These are phyloP conservation scores for Branchinecta sandiegonensis DNA, from an alignment of 2,888 invertebrate genomes.

Conservation along the genomic window DNA sequence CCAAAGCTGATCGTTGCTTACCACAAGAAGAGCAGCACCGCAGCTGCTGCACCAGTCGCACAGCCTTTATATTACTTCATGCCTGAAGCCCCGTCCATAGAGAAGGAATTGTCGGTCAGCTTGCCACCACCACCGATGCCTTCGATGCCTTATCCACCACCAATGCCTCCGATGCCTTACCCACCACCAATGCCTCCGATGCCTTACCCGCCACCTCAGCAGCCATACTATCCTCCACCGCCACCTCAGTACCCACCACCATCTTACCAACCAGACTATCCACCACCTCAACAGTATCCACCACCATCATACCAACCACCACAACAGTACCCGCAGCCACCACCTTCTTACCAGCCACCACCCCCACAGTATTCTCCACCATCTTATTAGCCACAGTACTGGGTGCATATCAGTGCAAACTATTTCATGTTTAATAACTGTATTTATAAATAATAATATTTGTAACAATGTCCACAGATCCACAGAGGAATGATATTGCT, in stretches of 20 bases:
- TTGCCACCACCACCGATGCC: neutral
- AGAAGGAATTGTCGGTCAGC: neutral
- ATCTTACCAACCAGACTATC: neutral
- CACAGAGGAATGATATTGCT: too few relatives aligned
- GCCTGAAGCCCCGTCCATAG: neutral
- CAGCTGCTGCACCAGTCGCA: neutral
- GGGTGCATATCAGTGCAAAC: too few relatives aligned
- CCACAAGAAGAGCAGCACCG: neutral
- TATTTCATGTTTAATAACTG: too few relatives aligned
- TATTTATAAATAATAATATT: too few relatives aligned
- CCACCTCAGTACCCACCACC: neutral
- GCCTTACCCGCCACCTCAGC: neutral
- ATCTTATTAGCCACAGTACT: too few relatives aligned
- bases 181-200: neutral
- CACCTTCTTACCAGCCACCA: neutral
- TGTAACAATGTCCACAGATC: too few relatives aligned
- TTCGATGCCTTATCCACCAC: neutral
- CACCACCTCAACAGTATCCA: neutral
- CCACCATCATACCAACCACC: neutral
- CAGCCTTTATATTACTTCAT: constrained; percentile 5
- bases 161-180: neutral
- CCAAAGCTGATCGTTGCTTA: constrained; percentile 9
- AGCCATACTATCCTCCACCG: neutral
- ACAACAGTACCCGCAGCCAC: neutral
- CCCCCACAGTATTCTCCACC: too few relatives aligned